phyloP scores from a whole-genome alignment of 2,888 invertebrate species.

The Heliothis peltigera region DNA sequence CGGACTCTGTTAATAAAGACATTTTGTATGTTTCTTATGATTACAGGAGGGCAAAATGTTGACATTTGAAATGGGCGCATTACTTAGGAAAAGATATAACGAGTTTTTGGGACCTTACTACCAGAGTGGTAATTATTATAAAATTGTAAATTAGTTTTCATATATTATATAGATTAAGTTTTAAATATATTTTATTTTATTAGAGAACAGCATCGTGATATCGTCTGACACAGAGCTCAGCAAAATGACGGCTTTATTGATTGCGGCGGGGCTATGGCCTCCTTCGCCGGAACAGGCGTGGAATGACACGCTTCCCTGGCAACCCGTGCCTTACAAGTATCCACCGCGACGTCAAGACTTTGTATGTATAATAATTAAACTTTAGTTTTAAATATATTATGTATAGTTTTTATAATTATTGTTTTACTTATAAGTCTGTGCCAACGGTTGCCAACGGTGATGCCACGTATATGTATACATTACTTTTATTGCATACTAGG shows the following conservation, averaged over 20 bases:
- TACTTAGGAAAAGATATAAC: constrained; percentile 88
- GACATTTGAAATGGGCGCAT: constrained; percentile 89
- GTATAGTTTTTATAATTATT: too few species aligned
- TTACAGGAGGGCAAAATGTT: constrained; percentile 89
- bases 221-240: constrained; percentile 93
- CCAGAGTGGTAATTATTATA: constrained; percentile 73
- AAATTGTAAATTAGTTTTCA: neutral
- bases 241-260: constrained; percentile 92
- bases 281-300: constrained; percentile 86
- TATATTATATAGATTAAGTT: neutral
- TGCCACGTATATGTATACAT: too few species aligned
- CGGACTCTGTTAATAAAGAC: constrained; percentile 30
- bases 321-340: constrained; percentile 91
- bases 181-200: neutral
- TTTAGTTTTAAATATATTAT: too few species aligned
- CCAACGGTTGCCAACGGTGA: too few species aligned
- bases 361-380: constrained; percentile 69
- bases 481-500: too few species aligned
- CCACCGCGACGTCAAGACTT: constrained; percentile 79
- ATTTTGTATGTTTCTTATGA: constrained; percentile 38
- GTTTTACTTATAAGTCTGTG: too few species aligned
- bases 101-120: constrained; percentile 86
- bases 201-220: constrained; percentile 84
- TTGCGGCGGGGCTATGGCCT: constrained; percentile 93
- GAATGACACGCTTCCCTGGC: constrained; percentile 89